Base-by-base conservation (phyloP, 2,797 vertebrate species). In the Phrynocephalus forsythii region DNA sequence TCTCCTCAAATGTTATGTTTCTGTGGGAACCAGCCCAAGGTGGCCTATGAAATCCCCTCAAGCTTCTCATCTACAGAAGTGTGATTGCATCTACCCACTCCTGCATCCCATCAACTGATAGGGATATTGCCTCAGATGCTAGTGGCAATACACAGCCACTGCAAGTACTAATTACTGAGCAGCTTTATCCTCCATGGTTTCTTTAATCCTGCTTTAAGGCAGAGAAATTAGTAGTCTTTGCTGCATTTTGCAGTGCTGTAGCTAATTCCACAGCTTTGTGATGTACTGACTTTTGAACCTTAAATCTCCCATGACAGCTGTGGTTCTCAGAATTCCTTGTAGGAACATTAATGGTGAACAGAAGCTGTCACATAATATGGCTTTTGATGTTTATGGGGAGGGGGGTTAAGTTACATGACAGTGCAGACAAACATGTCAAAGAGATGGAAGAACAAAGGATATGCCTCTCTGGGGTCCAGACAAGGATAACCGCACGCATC, bases 381-480 rank as follows among this genome's bases (percentile, higher is more conserved):
- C 33, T 73, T 84, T 80, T 67, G 73, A 80, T 56, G 44, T n/a
- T 44, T 44, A 13, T 9, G 9, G 52, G 52, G 9, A 13, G 52
- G 9, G 52, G 52, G 38, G 16, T 84, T 73, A 79, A 79, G 30
- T 88, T 72, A 84, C 44, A 84, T 30, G 30, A 26, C 75, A 72
- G 16, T 15, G 7, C 26, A 52, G 28, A 80, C 60, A 16, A 63
- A 60, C 22, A 33, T n/a, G 3, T 67, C 52, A 79, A 48, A 69
- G n/a, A 79, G 71, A 82, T 26, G 26, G 72, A 77, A 75, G 30
- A 75, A 22, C 60, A 71, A 18, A 44, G 30, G 48, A 81, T 11
- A 69, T 68, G 24, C 7, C 13, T 75, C 60, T 26, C 16, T 26
- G 33, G 18, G 28, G 22, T 20, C 76, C 28, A 67, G 33, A 26